These are phyloP conservation scores for Onychostruthus taczanowskii DNA, from an alignment of 2,113 vertebrate species.

Conservation along the genomic window DNA sequence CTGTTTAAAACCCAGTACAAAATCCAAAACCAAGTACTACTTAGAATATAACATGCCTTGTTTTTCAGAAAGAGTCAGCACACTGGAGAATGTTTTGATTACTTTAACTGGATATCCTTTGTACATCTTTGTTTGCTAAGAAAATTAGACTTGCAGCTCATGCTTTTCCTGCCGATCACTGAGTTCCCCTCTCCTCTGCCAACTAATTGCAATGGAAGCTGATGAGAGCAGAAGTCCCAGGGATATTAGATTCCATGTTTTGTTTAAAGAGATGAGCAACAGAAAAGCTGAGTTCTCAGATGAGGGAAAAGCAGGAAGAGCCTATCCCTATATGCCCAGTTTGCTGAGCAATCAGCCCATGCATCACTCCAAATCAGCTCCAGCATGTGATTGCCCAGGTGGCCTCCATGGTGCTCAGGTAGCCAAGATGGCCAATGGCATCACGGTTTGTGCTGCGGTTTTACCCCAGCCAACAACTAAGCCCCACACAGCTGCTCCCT, in stretches of 20 bases:
- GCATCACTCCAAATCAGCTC: not conserved
- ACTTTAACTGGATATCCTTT: conserved; percentile 4
- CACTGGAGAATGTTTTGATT: conserved; percentile 44
- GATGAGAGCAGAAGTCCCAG: not conserved
- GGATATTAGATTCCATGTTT: conserved; percentile 1
- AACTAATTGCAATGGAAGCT: not conserved
- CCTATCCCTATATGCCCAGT: not conserved
- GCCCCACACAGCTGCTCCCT: accelerated
- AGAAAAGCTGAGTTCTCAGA: not conserved
- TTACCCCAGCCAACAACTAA: not conserved
- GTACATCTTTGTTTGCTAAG: not conserved
- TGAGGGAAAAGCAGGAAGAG: not conserved
- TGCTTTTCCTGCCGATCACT: not conserved
- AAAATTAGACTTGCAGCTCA: conserved; percentile 16
- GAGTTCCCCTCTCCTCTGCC: not conserved
- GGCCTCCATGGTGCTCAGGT: not conserved
- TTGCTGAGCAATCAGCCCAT: not conserved
- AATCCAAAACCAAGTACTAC: not conserved
- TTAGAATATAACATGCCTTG: not conserved
- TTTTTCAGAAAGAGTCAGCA: not conserved
- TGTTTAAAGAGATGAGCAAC: conserved; percentile 12
- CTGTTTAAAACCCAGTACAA: not conserved
- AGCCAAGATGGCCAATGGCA: not conserved
- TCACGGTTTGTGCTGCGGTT: not conserved
- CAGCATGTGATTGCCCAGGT: not conserved